A percentile compares a stretch with the other conserved stretches of the same genome.
These are phyloP conservation scores for Rhinoraja longicauda DNA, from an alignment of 2,797 vertebrate genomes.

Conservation along the genomic window DNA sequence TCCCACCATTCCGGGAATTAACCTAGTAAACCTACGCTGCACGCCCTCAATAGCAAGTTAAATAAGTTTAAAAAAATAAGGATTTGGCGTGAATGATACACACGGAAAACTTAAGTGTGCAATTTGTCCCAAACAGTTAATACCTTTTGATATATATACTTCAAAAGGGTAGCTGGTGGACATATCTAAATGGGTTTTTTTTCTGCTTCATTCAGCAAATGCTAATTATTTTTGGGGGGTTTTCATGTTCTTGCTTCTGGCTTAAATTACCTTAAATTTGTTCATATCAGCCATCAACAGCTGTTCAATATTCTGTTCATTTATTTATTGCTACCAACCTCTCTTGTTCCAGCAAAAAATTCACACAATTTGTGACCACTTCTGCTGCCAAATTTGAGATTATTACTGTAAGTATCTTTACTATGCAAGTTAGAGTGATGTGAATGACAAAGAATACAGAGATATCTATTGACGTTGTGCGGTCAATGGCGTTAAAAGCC, in stretches of 20 bases:
- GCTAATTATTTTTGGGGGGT: not conserved
- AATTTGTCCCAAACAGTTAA: not conserved
- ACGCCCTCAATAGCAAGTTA: too few relatives aligned
- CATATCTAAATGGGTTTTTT: not conserved
- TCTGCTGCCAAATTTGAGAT: too few relatives aligned
- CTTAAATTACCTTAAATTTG: not conserved
- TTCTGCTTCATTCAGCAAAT: not conserved
- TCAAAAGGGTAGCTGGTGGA: not conserved
- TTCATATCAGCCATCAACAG: not conserved
- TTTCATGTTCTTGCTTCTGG: not conserved
- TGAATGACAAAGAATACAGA: not conserved
- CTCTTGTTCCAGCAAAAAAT: not conserved
- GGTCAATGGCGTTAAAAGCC: not conserved
- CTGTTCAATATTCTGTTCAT: not conserved
- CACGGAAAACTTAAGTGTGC: not conserved
- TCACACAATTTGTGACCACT: not conserved
- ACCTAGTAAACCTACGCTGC: too few relatives aligned
- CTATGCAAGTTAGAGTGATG: not conserved
- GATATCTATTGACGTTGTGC: not conserved
- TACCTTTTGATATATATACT: not conserved
- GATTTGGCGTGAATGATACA: not conserved
- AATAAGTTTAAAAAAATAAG: not conserved
- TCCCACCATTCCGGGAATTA: too few relatives aligned
- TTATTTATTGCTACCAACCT: not conserved
- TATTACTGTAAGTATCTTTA: not conserved